Base-by-base conservation (phyloP, 30 jellyfish, hydroid and myxozoan genomes). In the Cassiopea andromeda region DNA sequence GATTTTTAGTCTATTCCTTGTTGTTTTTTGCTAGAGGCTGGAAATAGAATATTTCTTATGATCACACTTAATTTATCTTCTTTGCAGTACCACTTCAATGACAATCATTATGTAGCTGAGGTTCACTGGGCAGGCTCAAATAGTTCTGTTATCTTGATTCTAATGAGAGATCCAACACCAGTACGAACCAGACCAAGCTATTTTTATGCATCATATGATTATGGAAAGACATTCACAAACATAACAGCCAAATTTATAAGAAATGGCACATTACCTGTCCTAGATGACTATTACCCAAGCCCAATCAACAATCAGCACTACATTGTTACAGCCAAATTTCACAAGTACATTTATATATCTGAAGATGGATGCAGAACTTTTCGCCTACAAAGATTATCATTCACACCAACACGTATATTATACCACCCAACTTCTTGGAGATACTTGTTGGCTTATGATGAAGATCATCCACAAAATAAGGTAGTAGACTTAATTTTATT, bases 51-150 rank as follows among this genome's bases (percentile, higher is more conserved):
- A 12, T 60, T 81, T 4, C 17, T 50, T 8, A 84, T 7, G 7
- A 54, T 54, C 12, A 6, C 12, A 3, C 12, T 54, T 1, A 48
- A 1, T 44, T 74, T 59, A 13, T 57, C 67, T 43, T 67, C 48
- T 87, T 78, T 46, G 67, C 72, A 95, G 99, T 81, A 61, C 68
- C 92, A 87, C 47, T 95, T 95, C 95, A 91, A 95, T 77, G 99
- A 95, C 84, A 46, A 49, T 75, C 99, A 95, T 82, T 91, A 46
- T 78, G 97, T 95, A 44, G 99, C 99, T 14, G 97, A 95, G 79
- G 98, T 95, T n/a, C 99, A 95, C 73, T 95, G 99, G 99, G 95
- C 99, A 57, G 99, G 99, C 38, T 74, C 91, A 83, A 95, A 95
- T 73, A 95, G 99, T 57, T 90, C 98, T 69, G 95, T 94, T 27